Conservation (phyloP, 2,888 invertebrate genomes). For the Malacosoma neustria region DNA sequence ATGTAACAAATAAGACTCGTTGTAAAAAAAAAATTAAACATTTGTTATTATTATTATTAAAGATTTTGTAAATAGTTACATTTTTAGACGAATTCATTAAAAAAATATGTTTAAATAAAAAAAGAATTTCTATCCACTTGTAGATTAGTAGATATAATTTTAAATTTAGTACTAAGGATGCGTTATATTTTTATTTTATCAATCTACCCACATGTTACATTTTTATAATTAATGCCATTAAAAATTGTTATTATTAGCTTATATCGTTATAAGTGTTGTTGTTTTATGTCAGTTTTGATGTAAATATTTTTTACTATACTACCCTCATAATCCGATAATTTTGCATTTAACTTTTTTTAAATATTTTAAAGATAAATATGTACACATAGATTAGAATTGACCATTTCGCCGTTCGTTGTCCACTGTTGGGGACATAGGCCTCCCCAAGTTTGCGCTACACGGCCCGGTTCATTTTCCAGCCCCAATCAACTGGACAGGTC, state of each 20-base stretch:
- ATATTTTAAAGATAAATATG: not conserved
- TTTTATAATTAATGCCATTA: no score
- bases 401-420: no score
- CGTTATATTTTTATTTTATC: not conserved
- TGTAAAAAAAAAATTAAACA: slow-evolving; percentile 22
- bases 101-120: not conserved
- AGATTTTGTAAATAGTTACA: not conserved
- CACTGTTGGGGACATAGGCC: no score
- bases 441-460: no score
- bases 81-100: not conserved
- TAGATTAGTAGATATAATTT: not conserved
- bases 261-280: not conserved
- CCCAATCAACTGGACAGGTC: no score
- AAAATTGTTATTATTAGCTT: no score
- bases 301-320: not conserved
- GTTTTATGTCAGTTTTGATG: not conserved
- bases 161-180: not conserved
- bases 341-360: not conserved
- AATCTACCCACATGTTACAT: no score
- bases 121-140: slow-evolving; percentile 1
- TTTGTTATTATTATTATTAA: slow-evolving; percentile 10
- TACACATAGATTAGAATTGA: no score
- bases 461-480: no score
- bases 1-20: not conserved
- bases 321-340: not conserved